Evolutionary conservation across 2,888 invertebrate species (phyloP), one percentile per base, ranked within the genome.

Genomic region (Chloromyia formosa): DNA sequence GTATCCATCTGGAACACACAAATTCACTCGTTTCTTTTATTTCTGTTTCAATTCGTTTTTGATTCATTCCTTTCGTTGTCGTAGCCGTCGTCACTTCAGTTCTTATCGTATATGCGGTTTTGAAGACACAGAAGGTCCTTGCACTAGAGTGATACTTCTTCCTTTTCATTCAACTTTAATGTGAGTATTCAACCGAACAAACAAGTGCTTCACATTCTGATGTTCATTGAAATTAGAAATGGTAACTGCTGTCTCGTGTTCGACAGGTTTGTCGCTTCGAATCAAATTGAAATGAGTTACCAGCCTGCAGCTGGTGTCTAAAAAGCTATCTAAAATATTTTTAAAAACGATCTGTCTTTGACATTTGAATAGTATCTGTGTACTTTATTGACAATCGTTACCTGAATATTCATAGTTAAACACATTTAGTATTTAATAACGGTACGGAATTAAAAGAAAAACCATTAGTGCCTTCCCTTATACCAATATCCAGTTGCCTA

Each of bases 171-270:
- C 56, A 71, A 58, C 9, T 71, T 71, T 71, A 71, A 71, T 71
- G 71, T 58, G 71, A 42, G 56, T 58, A 71, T 71, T 71, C 71
- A 71, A 40, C 58, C 71, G 56, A 56, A 58, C 71, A 71, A 71
- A 71, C 56, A 71, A 56, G 56, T 71, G 71, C 56, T 22, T 58
- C 71, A 58, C 40, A 58, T 58, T 35, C 71, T 42, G 71, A 42
- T 56, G 42, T 40, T 22, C 71, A 58, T 71, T 71, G 71, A 58
- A 58, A 71, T 71, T 71, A 71, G 71, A 71, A 54, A 71, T 40
- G 68, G 27, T 69, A 54, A 14, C 56, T 66, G 49, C 42, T 35
- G 61, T 66, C 66, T 66, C 12, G 66, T 66, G 16, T 45, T 66
- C 45, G 66, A 14, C 40, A 40, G 27, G 14, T 42, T 14, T 58